phyloP scores from a whole-genome alignment of 2,888 invertebrate genomes.

The Esperia sulphurella region DNA sequence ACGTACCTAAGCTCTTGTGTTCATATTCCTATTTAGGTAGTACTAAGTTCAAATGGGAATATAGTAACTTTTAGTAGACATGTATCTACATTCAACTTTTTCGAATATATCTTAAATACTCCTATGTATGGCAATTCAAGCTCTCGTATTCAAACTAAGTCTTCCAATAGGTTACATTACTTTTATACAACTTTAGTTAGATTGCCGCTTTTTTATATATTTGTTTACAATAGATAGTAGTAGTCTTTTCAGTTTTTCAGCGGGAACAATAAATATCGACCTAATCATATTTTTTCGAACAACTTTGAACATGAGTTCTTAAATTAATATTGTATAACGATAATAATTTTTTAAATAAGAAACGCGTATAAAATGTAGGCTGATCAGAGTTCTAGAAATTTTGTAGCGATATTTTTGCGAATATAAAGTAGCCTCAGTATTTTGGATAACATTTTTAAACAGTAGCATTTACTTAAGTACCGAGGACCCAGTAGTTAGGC shows the following conservation, averaged over 20 bases:
- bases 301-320: conserved; percentile 28
- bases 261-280: conserved; percentile 66
- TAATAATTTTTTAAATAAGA: conserved; percentile 34
- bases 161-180: conserved; percentile 72
- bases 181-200: conserved; percentile 29
- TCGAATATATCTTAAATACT: conserved; percentile 9
- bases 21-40: conserved; percentile 41
- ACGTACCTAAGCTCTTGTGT: conserved; percentile 35
- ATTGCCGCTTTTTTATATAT: neutral
- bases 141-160: conserved; percentile 57
- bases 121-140: conserved; percentile 17
- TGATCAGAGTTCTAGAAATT: conserved; percentile 55
- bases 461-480: conserved; percentile 48
- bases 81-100: conserved; percentile 51
- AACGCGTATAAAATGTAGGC: conserved; percentile 40
- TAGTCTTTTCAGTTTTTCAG: conserved; percentile 34
- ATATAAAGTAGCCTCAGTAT: conserved; percentile 63
- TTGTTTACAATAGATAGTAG: conserved; percentile 14
- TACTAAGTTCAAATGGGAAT: conserved; percentile 10
- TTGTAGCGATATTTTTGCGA: conserved; percentile 70
- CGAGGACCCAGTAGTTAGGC: conserved; percentile 69
- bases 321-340: conserved; percentile 11
- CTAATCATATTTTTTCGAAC: conserved; percentile 60
- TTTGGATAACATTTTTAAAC: conserved; percentile 65
- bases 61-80: conserved; percentile 10